Conservation (phyloP, 2,888 invertebrate genomes). For the Physocephala rufipes region DNA sequence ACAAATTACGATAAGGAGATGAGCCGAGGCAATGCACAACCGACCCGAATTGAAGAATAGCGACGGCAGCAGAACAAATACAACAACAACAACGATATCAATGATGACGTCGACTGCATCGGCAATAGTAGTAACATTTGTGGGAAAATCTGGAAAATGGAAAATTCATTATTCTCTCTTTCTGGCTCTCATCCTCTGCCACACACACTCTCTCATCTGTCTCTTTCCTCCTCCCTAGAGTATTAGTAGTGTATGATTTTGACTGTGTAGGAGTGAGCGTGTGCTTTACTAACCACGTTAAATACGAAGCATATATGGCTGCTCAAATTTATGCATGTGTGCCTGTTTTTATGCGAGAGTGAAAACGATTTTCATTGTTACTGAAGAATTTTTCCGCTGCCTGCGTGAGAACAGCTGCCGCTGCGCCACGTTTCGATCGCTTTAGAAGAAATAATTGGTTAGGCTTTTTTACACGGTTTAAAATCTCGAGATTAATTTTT, state of each 20-base stretch:
- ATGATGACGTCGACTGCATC: background rate
- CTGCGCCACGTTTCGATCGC: background rate
- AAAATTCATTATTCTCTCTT: too few relatives aligned
- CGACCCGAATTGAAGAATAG: too few relatives aligned
- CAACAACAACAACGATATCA: background rate
- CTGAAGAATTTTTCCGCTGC: constrained; percentile 22
- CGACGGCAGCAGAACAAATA: constrained; percentile 1
- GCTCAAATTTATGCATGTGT: background rate
- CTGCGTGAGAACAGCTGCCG: background rate
- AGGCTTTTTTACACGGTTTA: too few relatives aligned
- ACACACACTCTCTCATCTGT: background rate
- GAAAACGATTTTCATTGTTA: constrained; percentile 5
- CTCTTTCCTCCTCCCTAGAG: background rate
- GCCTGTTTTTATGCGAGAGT: constrained; percentile 5
- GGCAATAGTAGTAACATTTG: constrained; percentile 7
- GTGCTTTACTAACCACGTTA: background rate
- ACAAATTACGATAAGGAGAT: constrained; percentile 22
- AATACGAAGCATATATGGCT: background rate
- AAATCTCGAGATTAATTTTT: too few relatives aligned
- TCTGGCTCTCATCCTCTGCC: too few relatives aligned
- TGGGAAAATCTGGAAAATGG: constrained; percentile 27
- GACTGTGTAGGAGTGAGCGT: too few relatives aligned
- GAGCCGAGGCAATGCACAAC: constrained; percentile 2
- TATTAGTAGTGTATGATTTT: background rate
- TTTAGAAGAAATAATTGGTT: background rate